Evolutionary conservation across 1,140 invertebrate genomes (phyloP).

Genomic region (Branchinecta lindahli): DNA sequence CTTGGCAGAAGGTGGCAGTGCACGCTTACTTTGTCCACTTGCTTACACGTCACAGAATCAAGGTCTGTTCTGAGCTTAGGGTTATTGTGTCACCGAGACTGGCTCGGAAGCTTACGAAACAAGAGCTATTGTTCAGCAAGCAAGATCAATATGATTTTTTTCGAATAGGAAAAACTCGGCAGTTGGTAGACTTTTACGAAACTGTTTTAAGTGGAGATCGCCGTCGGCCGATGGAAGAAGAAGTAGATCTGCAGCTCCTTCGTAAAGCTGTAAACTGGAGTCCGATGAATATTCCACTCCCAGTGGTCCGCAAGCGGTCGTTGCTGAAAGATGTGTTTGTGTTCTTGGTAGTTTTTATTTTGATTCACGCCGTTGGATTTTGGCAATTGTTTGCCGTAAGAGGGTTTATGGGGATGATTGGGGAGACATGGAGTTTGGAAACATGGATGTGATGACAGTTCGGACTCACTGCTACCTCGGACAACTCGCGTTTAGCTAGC

Average conservation of each 20-base stretch:
- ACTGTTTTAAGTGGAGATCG: constrained; percentile 1
- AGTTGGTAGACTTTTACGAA: constrained; percentile 11
- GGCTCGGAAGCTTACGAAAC: neutral
- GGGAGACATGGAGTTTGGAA: neutral
- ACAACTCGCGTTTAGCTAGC: too few relatives aligned
- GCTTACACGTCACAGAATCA: neutral
- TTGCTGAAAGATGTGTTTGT: neutral
- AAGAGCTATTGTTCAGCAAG: neutral
- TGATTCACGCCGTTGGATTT: neutral
- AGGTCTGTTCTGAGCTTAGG: neutral
- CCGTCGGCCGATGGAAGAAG: neutral
- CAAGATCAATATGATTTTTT: constrained; percentile 10
- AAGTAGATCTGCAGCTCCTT: constrained; percentile 6
- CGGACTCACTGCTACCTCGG: too few relatives aligned
- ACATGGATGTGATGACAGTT: too few relatives aligned
- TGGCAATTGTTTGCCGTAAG: neutral
- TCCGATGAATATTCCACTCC: neutral
- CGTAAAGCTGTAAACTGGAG: neutral
- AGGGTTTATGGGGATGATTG: neutral
- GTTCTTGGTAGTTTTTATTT: neutral
- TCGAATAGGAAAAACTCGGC: constrained; percentile 7
- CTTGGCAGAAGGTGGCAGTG: constrained; percentile 4
- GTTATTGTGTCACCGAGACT: neutral
- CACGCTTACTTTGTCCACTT: constrained; percentile 3
- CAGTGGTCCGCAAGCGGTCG: neutral